Evolutionary conservation across 1,140 invertebrate species (phyloP).

Genomic region (Nymphalis io): DNA sequence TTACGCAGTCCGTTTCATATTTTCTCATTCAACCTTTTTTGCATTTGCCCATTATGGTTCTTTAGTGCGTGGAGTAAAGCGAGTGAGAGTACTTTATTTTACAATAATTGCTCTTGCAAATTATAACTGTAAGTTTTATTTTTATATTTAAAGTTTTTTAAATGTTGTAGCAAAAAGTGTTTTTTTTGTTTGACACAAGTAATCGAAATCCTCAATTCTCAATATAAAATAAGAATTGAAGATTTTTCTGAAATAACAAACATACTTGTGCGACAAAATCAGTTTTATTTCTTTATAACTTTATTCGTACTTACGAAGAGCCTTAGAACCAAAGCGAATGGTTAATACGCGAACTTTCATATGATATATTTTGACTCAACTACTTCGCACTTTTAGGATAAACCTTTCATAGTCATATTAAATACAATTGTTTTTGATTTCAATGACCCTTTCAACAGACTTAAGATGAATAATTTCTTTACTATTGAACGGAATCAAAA

Average conservation of each 20-base stretch:
- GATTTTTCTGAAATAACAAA: too few relatives aligned
- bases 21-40: conserved; percentile 36
- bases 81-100: conserved; percentile 13
- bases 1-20: conserved; percentile 23
- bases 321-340: too few relatives aligned
- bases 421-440: conserved; percentile 22
- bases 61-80: conserved; percentile 11
- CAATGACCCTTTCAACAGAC: conserved; percentile 22
- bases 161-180: too few relatives aligned
- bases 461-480: conserved; percentile 47
- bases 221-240: too few relatives aligned
- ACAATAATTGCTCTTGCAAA: not conserved
- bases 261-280: too few relatives aligned
- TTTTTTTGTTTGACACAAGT: too few relatives aligned
- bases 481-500: conserved; percentile 43
- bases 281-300: too few relatives aligned
- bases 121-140: not conserved
- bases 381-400: not conserved
- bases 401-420: not conserved
- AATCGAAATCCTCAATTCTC: too few relatives aligned
- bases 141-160: not conserved
- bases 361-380: too few relatives aligned
- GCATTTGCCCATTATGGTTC: not conserved
- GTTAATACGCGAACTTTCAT: too few relatives aligned
- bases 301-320: too few relatives aligned